A percentile compares a stretch with the other conserved stretches of the same genome.
Evolutionary conservation across 2,113 vertebrate species (phyloP).

Genomic region (Chrysochloris asiatica): DNA sequence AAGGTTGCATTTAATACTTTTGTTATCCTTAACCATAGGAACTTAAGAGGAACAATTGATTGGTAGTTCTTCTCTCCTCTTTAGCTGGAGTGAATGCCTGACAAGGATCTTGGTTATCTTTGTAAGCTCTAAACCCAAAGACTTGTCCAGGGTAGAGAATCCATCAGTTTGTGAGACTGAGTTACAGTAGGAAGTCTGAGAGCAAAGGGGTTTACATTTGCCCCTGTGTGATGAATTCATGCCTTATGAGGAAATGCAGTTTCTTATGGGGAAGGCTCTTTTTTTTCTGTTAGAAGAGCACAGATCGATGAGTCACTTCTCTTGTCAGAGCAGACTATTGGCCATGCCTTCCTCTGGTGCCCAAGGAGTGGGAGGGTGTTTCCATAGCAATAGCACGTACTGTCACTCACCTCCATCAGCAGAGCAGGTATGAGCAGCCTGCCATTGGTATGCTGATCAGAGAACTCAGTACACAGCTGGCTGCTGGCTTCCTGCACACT

Average conservation of each 20-base stretch:
- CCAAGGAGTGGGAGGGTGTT: conserved; percentile 52
- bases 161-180: not conserved
- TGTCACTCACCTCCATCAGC: not conserved
- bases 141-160: not conserved
- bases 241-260: too few species aligned
- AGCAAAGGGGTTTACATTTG: not conserved
- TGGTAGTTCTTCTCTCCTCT: not conserved
- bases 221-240: not conserved
- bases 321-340: not conserved
- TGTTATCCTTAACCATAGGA: not conserved
- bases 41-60: not conserved
- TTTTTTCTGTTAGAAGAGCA: not conserved
- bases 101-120: not conserved
- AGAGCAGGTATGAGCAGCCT: not conserved
- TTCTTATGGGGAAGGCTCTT: not conserved
- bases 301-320: not conserved
- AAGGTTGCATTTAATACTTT: not conserved
- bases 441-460: not conserved
- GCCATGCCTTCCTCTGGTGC: not conserved
- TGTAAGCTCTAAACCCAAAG: not conserved
- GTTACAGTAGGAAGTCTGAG: not conserved
- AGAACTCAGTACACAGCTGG: not conserved
- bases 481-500: not conserved
- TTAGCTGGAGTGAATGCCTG: not conserved
- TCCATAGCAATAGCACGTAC: conserved; percentile 56